phyloP scores from a whole-genome alignment of 2,888 invertebrate species.

The Holacanthella duospinosa region DNA sequence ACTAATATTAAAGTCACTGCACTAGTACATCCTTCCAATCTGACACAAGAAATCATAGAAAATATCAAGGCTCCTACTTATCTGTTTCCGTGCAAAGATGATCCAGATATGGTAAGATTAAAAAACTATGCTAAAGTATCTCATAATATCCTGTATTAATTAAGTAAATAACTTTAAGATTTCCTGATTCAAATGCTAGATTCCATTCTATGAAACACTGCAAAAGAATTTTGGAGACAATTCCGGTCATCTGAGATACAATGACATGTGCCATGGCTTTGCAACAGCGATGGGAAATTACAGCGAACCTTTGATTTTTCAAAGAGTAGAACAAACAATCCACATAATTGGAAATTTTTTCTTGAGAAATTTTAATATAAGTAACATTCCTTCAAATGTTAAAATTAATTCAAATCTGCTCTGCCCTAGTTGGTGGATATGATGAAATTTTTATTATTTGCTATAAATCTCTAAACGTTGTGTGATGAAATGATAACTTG shows the following conservation, averaged over 20 bases:
- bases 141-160: too few relatives aligned
- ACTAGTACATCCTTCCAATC: constrained; percentile 29
- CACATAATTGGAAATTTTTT: constrained; percentile 10
- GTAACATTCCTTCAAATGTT: too few relatives aligned
- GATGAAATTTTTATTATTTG: too few relatives aligned
- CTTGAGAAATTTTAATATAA: background rate
- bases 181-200: constrained; percentile 18
- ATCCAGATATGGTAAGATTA: constrained; percentile 27
- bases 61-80: constrained; percentile 25
- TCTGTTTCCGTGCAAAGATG: constrained; percentile 21
- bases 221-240: constrained; percentile 22
- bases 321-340: constrained; percentile 29
- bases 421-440: too few relatives aligned
- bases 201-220: constrained; percentile 29
- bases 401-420: too few relatives aligned
- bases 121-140: background rate
- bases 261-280: constrained; percentile 31
- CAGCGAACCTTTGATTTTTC: constrained; percentile 18
- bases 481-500: too few relatives aligned
- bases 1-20: constrained; percentile 27
- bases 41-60: constrained; percentile 18
- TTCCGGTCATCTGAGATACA: constrained; percentile 25
- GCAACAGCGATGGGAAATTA: constrained; percentile 26
- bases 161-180: background rate
- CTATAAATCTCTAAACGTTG: too few relatives aligned